Base-by-base conservation (phyloP, 2,113 vertebrate genomes). In the Cebidichthys violaceus region DNA sequence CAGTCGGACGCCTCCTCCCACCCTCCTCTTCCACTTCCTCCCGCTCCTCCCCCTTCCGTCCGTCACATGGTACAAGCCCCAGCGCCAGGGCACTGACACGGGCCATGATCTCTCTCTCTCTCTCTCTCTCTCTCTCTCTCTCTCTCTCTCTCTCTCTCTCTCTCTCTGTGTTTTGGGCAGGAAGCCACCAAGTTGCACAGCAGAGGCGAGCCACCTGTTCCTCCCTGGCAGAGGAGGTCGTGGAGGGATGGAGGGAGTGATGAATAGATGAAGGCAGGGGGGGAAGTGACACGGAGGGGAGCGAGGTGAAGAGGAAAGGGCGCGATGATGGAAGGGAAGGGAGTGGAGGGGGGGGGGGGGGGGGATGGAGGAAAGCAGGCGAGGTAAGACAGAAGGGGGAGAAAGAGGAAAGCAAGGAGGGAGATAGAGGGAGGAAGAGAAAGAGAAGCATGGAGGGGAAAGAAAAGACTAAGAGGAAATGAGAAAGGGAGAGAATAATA, bases 181-280 rank as follows among this genome's bases (percentile, higher is more conserved):
- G 84, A 88, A 87, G 89, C 88, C 86, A 84, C 73, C 29, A 29
- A 84, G 41, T 60, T 79, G 70, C 81, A 59, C 72, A 76, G 80
- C 86, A 72, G 90, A 85, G 70, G 29, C n/a, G 43, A 78, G 90
- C 86, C 90, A 92, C 92, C 92, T 91, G 90, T 92, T 92, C 79
- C 83, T 79, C 77, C 37, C 72, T 86, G 86, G 86, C 85, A 80
- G 76, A 59, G 81, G 73, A 87, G 75, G 68, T n/a, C 1, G 47
- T 27, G 60, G 71, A 75, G 77, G 24, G 87, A 88, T 24, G 67
- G 80, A 82, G 80, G 20, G 78, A 75, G 64, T 4, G 69, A 86
- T 81, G 74, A 64, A 81, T 47, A 74, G 83, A 90, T n/a, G 81
- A 78, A 61, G 59, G 70, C 62, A 17, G 17, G 59, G 70, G 50